Base-by-base conservation (phyloP, 2,888 invertebrate genomes). In the Agrochola circellaris region DNA sequence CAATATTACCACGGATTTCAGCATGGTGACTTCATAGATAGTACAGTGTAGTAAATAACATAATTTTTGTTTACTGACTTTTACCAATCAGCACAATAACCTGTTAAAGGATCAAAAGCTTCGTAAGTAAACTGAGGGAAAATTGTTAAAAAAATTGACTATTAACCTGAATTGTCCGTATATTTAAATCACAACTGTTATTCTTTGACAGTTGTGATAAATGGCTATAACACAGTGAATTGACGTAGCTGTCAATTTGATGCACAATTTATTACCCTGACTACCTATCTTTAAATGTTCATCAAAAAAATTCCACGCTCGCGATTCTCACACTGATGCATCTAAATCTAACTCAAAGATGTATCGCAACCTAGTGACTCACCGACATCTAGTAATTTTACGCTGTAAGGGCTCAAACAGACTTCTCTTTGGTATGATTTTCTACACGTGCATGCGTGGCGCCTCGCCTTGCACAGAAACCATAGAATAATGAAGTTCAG, bases 401-500 rank as follows among this genome's bases (percentile, higher is more conserved):
- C 82, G 84, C 81, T 79, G 69, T 58, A 48, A 65, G 38, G 48
- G 13, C 75, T 77, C n/a, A 73, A 81, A 89, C 82, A 88, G 83
- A 81, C 64, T 54, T 60, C 71, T 83, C 79, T 77, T 75, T 81
- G 62, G 68, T 75, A 73, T 83, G 42, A 82, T 83, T 61, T 82
- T 56, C 69, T 70, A 73, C 83, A 84, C 83, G 83, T 84, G 83
- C 75, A 83, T 83, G 48, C 48, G 67, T 83, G 83, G 83, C 69
- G 75, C 75, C 79, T 86, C 62, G 66, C 42, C 51, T 66, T 74
- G 65, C 58, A 69, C 26, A 13, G 20, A 45, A 54, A 26, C 30
- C 17, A 61, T 8, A 26, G 13, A 9, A 4, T 23, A 48, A 13
- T 23, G 1, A 30, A 48, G 7, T 30, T 15, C 51, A 86, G 66